Evolutionary conservation across 2,888 invertebrate species (phyloP).

Genomic region (Rotaria magnacalcarata): DNA sequence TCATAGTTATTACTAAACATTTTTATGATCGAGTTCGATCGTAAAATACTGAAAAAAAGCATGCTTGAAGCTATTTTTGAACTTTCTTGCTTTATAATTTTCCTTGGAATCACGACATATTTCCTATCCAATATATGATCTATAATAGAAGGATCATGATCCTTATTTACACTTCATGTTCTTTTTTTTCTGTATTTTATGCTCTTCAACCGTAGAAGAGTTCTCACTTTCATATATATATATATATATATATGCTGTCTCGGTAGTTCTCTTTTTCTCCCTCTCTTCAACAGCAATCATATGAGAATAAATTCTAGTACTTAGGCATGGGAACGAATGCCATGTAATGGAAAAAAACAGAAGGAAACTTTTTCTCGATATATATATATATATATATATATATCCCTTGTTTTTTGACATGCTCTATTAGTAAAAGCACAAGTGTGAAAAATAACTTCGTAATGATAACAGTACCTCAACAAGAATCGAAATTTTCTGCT

Average conservation of each 20-base stretch:
- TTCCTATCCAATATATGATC: too few relatives aligned
- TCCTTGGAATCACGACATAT: too few relatives aligned
- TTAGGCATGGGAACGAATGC: background rate
- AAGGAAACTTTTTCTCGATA: background rate
- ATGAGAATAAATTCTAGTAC: background rate
- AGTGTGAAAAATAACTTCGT: background rate
- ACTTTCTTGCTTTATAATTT: too few relatives aligned
- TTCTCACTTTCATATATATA: background rate
- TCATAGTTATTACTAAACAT: too few relatives aligned
- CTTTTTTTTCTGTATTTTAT: background rate
- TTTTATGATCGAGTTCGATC: too few relatives aligned
- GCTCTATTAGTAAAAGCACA: background rate
- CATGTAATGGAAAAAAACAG: background rate
- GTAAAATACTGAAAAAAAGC: too few relatives aligned
- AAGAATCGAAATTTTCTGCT: slow-evolving; percentile 34
- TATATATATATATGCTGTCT: background rate
- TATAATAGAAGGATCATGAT: background rate
- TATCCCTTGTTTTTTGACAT: background rate
- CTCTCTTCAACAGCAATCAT: background rate
- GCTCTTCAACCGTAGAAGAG: background rate
- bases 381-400: background rate
- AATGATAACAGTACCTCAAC: background rate
- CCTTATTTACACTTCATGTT: background rate
- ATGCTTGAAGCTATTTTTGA: too few relatives aligned
- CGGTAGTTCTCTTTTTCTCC: too few relatives aligned